Percentiles rank a stretch among this genome's conserved stretches.
These are phyloP conservation scores for Helleia helle DNA, from an alignment of 2,888 invertebrate genomes.

Conservation along the genomic window DNA sequence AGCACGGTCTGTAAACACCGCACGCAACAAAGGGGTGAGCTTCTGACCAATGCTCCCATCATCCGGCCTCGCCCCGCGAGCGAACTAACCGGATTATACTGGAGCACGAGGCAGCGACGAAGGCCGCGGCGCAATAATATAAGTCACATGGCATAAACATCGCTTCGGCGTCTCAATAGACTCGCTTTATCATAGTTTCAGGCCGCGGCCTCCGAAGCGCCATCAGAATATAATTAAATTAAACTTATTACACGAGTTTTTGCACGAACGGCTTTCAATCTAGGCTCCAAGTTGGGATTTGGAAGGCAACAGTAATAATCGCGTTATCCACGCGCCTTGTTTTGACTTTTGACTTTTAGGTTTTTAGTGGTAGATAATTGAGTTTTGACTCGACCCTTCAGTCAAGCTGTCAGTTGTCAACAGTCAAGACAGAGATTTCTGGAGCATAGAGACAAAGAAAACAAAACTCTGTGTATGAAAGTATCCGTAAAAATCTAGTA, in stretches of 20 bases:
- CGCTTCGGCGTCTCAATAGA: conserved; percentile 13
- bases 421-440: not conserved
- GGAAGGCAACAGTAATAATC: conserved; percentile 4
- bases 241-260: conserved; percentile 14
- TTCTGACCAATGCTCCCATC: conserved; percentile 6
- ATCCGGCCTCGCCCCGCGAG: conserved; percentile 18
- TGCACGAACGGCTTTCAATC: conserved; percentile 10
- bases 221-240: conserved; percentile 15
- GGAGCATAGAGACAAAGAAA: no score
- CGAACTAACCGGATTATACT: conserved; percentile 33
- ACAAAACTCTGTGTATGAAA: no score
- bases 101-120: conserved; percentile 27
- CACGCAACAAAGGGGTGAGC: conserved; percentile 13
- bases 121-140: conserved; percentile 20
- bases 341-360: conserved; percentile 21
- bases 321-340: conserved; percentile 22
- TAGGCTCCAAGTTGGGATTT: conserved; percentile 10
- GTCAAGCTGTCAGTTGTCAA: not conserved
- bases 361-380: no score
- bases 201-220: conserved; percentile 10
- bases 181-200: conserved; percentile 9
- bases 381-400: not conserved
- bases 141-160: conserved; percentile 17
- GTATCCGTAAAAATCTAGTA: no score
- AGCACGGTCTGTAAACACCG: conserved; percentile 15